Evolutionary conservation across 37 sponge, comb jelly and placozoan genomes (phyloP), one percentile per base, ranked within the genome.

Genomic region (Geodia barretti): DNA sequence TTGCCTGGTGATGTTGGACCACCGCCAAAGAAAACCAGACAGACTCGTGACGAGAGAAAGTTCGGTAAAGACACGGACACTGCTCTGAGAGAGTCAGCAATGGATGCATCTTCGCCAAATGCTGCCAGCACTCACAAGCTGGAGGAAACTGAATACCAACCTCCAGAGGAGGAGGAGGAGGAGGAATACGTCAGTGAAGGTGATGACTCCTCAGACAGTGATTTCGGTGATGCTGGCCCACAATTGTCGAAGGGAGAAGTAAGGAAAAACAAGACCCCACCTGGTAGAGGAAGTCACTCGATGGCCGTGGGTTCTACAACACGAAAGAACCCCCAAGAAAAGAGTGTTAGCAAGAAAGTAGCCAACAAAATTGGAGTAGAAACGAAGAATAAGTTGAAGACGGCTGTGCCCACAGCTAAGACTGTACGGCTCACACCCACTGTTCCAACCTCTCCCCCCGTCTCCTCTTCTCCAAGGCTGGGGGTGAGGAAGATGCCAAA

Each of bases 21-120:
- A n/a, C 54, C 54, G 14, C 54, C 54, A 47, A 47, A 47, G 70
- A 70, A 70, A 30, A 32, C 9, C 54, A 73, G 83, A 35, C 41
- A 61, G 31, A 77, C 84, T 4, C 64, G 84, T 24, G 84, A 84
- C 9, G 84, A 84, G 61, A 84, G 62, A 37, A 61, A 71, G 62
- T 84, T 68, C 71, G 67, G 60, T 17, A 32, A 73, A 40, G 41
- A 41, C 29, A 41, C 76, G 29, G 70, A 68, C 0, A 60, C 60
- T 4, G 84, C 78, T 9, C 9, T 84, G 8, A 29, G 37, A 42
- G 66, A 39, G 47, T 72, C 72, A 32, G 38, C 14, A 14, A 14
- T 25, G 62, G 35, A 43, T 54, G 29, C 59, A 39, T 25, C 31
- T 3, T 9, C 14, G 39, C 32, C 24, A 4, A 70, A 29, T 39